Percentiles rank a stretch among this genome's conserved stretches.
Conservation (phyloP, 1,140 invertebrate species). For the Drosophila seguyi region DNA sequence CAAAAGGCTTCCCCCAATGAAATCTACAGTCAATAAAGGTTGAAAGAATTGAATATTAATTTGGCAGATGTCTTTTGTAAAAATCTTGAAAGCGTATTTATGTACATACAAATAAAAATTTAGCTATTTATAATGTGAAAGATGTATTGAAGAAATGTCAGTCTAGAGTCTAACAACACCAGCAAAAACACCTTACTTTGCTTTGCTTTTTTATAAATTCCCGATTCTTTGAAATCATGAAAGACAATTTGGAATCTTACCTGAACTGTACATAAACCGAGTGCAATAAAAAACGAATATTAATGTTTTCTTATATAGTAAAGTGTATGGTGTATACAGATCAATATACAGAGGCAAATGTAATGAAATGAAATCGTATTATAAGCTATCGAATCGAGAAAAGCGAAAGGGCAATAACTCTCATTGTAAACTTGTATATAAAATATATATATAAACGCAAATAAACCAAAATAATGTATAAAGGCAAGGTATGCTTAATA, state of each 20-base stretch:
- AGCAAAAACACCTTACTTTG: neutral
- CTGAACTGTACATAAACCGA: slow-evolving; percentile 63
- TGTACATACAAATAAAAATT: slow-evolving; percentile 32
- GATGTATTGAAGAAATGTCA: slow-evolving; percentile 33
- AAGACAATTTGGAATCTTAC: slow-evolving; percentile 8
- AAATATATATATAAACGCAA: slow-evolving; percentile 78
- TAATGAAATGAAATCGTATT: slow-evolving; percentile 44
- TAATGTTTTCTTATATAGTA: slow-evolving; percentile 48
- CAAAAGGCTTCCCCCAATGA: slow-evolving; percentile 19
- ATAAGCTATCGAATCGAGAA: slow-evolving; percentile 58
- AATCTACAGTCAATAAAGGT: slow-evolving; percentile 23
- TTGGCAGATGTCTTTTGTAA: slow-evolving; percentile 42
- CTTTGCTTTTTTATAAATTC: neutral
- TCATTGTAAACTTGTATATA: slow-evolving; percentile 81
- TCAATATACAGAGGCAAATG: slow-evolving; percentile 40
- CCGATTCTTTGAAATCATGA: neutral
- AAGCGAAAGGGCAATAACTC: slow-evolving; percentile 56
- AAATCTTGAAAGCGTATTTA: slow-evolving; percentile 25
- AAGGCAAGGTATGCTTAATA: slow-evolving; percentile 10
- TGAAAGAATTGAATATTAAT: neutral
- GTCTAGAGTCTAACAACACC: slow-evolving; percentile 15
- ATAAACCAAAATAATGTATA: slow-evolving; percentile 71
- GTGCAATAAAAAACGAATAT: slow-evolving; percentile 58
- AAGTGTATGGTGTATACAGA: slow-evolving; percentile 19
- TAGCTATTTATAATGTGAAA: slow-evolving; percentile 24